These are phyloP conservation scores for Noctua pronuba DNA, from an alignment of 2,888 invertebrate genomes.

Conservation along the genomic window DNA sequence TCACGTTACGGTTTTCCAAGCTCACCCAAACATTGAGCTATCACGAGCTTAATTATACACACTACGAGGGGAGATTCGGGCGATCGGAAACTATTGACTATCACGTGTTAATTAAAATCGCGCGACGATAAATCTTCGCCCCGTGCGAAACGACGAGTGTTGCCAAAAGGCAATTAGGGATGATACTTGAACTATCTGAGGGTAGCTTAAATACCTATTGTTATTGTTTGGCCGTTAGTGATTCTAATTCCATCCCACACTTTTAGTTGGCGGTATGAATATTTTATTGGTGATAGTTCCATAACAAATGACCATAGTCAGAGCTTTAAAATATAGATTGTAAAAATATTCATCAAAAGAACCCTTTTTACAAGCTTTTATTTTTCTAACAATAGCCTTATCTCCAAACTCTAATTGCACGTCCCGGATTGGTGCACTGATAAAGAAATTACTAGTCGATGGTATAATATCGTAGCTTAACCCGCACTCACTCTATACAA, in stretches of 20 bases:
- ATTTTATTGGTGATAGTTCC: neutral
- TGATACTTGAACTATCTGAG: constrained; percentile 74
- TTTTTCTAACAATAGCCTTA: constrained; percentile 52
- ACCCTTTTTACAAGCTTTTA: neutral
- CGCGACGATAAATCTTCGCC: constrained; percentile 83
- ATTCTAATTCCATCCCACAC: constrained; percentile 23
- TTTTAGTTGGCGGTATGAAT: neutral
- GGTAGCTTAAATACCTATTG: constrained; percentile 64
- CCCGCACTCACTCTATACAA: constrained; percentile 41
- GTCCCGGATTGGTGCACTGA: constrained; percentile 61
- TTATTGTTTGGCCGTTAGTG: constrained; percentile 61
- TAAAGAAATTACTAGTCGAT: constrained; percentile 65
- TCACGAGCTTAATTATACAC: constrained; percentile 73
- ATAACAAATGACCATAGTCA: neutral
- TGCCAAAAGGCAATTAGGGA: constrained; percentile 74
- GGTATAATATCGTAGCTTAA: constrained; percentile 51
- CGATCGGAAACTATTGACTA: constrained; percentile 74
- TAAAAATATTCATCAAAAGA: constrained; percentile 18
- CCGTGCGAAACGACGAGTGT: constrained; percentile 84
- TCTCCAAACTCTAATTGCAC: constrained; percentile 65
- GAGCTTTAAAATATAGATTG: neutral
- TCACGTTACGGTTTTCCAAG: constrained; percentile 52
- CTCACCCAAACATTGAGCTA: constrained; percentile 72
- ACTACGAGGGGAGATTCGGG: constrained; percentile 66
- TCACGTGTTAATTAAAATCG: constrained; percentile 85